Evolutionary conservation across 1,140 invertebrate species (phyloP), one percentile per base, ranked within the genome.

Genomic region (Brachionus sp.): DNA sequence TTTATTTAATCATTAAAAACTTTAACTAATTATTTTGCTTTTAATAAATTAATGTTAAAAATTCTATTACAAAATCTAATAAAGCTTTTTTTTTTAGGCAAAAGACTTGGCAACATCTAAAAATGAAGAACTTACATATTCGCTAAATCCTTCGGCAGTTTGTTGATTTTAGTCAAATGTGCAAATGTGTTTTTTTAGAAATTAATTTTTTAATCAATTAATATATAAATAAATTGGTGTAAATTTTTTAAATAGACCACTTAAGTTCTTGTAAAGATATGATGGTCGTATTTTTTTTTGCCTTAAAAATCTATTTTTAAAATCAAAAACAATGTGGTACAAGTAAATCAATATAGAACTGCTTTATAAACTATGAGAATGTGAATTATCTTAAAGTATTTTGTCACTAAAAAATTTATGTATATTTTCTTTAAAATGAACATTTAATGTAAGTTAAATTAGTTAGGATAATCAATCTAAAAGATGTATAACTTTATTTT

Each of bases 391-490:
- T 39, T 70, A n/a, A 16, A 37, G 5, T 70, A 25, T 64, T 25
- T 25, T 7, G n/a, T 70, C 37, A 37, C 7, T 39, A 23, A 12
- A 37, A 39, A 39, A 19, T 70, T 9, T 42, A 9, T 70, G 33
- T 70, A 35, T 70, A 37, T 25, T 73, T 12, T 57, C 57, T 4
- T 37, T 23, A 68, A 77, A 57, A 77, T 44, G 13, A 13, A 68
- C 35, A 78, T 84, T 44, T 46, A 44, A 50, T 46, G 46, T 57
- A 39, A 77, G 44, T 25, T 25, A 77, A 37, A 78, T 77, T 78
- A 75, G 84, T 83, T 85, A 84, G 66, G 84, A 39, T 7, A 77
- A 29, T 23, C 35, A 73, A 23, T 82, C 68, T 35, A 78, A 62
- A 13, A 82, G 57, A 33, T 68, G 13, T 46, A 25, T 66, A 29